These are phyloP conservation scores for Argyrosomus regius DNA, from an alignment of 2,797 vertebrate species.

Conservation along the genomic window DNA sequence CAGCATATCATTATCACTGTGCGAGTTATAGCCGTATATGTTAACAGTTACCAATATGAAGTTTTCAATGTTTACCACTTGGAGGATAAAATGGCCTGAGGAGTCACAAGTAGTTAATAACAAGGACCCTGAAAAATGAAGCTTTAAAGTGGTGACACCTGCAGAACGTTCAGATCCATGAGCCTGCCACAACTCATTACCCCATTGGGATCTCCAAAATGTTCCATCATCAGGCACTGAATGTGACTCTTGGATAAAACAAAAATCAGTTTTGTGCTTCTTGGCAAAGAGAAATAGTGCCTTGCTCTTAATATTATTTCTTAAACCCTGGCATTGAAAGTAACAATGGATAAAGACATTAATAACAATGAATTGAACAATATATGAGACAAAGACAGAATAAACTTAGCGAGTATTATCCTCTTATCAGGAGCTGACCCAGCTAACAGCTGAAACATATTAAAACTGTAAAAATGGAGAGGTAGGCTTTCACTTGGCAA, in stretches of 20 bases:
- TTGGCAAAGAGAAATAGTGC: not conserved
- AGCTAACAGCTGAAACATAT: too few relatives aligned
- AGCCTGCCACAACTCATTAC: not conserved
- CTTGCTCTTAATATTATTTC: not conserved
- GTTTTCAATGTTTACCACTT: too few relatives aligned
- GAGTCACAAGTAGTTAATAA: not conserved
- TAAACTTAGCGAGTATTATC: too few relatives aligned
- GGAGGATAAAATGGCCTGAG: not conserved
- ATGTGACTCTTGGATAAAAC: constrained; percentile 1
- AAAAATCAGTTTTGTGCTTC: not conserved
- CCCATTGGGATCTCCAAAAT: not conserved
- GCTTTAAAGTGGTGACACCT: not conserved
- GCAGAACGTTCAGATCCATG: constrained; percentile 2
- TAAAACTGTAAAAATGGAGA: too few relatives aligned
- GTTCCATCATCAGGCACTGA: not conserved
- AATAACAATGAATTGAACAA: not conserved
- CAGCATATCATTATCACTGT: too few relatives aligned
- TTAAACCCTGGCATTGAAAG: not conserved
- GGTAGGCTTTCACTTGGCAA: too few relatives aligned
- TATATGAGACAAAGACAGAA: too few relatives aligned
- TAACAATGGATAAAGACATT: not conserved
- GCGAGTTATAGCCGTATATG: too few relatives aligned
- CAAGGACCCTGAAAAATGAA: not conserved
- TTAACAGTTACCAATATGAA: too few relatives aligned
- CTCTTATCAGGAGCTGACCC: too few relatives aligned